Evolutionary conservation across 2,113 vertebrate species (phyloP).

Genomic region (Corydoras sp.): DNA sequence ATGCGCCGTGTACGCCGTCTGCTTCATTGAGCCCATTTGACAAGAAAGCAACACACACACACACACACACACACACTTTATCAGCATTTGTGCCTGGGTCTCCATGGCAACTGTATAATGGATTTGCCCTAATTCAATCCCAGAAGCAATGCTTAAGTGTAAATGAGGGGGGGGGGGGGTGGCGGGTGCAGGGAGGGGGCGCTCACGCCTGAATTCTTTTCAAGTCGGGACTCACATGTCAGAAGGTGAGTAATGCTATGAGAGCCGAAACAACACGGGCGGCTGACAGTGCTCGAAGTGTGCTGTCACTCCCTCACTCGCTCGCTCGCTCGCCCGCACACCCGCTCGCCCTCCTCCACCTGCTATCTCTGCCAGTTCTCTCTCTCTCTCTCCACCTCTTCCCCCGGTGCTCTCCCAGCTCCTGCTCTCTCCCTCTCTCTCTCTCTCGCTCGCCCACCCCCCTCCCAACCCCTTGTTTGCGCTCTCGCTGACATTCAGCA

Average conservation of each 20-base stretch:
- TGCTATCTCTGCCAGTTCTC: constrained; percentile 39
- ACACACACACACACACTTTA: constrained; percentile 65
- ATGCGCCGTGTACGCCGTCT: constrained; percentile 57
- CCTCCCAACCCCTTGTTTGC: constrained; percentile 27
- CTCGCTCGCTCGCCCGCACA: too few relatives aligned
- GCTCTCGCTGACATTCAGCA: constrained; percentile 70
- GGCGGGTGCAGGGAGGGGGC: constrained; percentile 23
- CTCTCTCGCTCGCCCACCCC: constrained; percentile 39
- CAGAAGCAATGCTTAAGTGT: constrained; percentile 71
- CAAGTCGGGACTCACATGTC: constrained; percentile 72
- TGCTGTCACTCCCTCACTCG: constrained; percentile 31
- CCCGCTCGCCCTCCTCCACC: constrained; percentile 45
- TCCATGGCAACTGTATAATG: constrained; percentile 91
- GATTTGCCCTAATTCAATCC: constrained; percentile 88
- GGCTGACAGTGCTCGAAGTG: constrained; percentile 54
- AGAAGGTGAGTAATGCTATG: constrained; percentile 67
- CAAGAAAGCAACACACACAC: constrained; percentile 47
- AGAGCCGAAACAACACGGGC: constrained; percentile 54
- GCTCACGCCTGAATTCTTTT: constrained; percentile 72
- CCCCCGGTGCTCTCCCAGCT: constrained; percentile 39
- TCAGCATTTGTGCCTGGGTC: constrained; percentile 81
- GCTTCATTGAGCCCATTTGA: constrained; percentile 47
- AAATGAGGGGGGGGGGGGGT: constrained; percentile 43
- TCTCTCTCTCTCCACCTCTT: constrained; percentile 39
- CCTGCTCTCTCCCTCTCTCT: constrained; percentile 42